phyloP scores from a whole-genome alignment of 1,140 invertebrate species.

The Leptoteleia sp. region DNA sequence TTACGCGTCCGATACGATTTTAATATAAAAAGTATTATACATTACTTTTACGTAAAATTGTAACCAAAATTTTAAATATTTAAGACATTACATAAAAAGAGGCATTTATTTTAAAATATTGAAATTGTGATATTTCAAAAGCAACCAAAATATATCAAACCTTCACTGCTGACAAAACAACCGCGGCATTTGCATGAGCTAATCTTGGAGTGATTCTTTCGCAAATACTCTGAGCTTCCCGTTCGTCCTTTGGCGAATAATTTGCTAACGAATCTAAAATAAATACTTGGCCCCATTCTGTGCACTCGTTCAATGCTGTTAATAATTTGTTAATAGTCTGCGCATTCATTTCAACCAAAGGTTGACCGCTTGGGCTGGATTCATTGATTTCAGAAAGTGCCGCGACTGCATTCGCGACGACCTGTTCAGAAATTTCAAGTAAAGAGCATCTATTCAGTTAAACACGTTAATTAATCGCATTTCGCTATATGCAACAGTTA shows the following conservation, averaged over 20 bases:
- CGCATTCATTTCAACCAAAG: slow-evolving; percentile 97
- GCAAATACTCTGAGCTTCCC: slow-evolving; percentile 99
- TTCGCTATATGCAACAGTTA: too few species aligned
- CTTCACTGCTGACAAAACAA: slow-evolving; percentile 99
- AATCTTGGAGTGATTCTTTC: slow-evolving; percentile 98
- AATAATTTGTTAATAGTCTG: slow-evolving; percentile 99
- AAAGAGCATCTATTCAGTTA: too few species aligned
- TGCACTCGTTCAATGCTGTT: slow-evolving; percentile 99
- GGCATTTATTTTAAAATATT: too few species aligned
- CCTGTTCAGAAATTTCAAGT: slow-evolving; percentile 79
- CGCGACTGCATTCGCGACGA: slow-evolving; percentile 99
- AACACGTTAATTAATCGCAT: too few species aligned
- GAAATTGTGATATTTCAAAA: not conserved
- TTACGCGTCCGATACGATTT: too few species aligned
- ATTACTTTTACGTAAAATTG: too few species aligned
- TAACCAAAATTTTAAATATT: too few species aligned
- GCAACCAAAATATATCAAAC: slow-evolving; percentile 77
- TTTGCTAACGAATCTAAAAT: slow-evolving; percentile 99
- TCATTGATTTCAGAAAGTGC: slow-evolving; percentile 99
- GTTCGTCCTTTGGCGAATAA: slow-evolving; percentile 97
- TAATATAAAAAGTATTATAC: too few species aligned
- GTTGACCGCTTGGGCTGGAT: slow-evolving; percentile 94
- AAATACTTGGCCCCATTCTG: slow-evolving; percentile 99
- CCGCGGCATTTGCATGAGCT: slow-evolving; percentile 99
- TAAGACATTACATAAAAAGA: too few species aligned